Base-by-base conservation (phyloP, 2,797 vertebrate species). In the Aythya fuligula region DNA sequence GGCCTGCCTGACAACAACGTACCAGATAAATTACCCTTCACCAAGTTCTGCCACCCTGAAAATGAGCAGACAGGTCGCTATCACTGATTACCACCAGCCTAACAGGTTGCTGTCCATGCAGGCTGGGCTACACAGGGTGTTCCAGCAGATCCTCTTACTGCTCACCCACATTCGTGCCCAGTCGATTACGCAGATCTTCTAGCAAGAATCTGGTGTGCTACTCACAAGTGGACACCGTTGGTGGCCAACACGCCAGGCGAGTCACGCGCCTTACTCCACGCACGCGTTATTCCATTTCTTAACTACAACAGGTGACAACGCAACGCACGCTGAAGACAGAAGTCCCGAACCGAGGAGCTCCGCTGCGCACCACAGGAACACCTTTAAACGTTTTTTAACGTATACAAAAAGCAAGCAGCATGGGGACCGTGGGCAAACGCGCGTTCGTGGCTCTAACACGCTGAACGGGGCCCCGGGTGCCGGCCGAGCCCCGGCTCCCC, bases 381-480 rank as follows among this genome's bases (percentile, higher is more conserved):
- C 43, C n/a, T 77, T 38, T 4, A 6, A 72, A 54, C 47, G 9
- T 0, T 0, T 32, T 62, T 20, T 58, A 58, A 13, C 11, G 0
- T 4, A 3, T 16, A 13, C 38, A 24, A n/a, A 41, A 53, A 75
- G 53, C 0, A 34, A 19, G 58, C 57, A 10, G 32, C 0, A 0
- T 12, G 18, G 6, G 58, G 32, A 6, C 21, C 2, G 43, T 6
- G 25, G 20, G 61, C 20, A 65, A 43, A 56, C 28, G 45, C 0
- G 0, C 6, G 25, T 8, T 25, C 25, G 38, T 43, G 66, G 7
- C 60, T 30, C 0, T 15, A 57, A 58, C 0, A 14, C 4, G 6
- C 6, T 7, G 45, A 30, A 11, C 2, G 1, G 0, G 4, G 28
- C 34, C 19, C 3, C 0, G 1, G 71, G 22, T 32, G 39, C n/a